Base-by-base conservation (phyloP, 1,140 invertebrate species). In the Bicyclus anynana region DNA sequence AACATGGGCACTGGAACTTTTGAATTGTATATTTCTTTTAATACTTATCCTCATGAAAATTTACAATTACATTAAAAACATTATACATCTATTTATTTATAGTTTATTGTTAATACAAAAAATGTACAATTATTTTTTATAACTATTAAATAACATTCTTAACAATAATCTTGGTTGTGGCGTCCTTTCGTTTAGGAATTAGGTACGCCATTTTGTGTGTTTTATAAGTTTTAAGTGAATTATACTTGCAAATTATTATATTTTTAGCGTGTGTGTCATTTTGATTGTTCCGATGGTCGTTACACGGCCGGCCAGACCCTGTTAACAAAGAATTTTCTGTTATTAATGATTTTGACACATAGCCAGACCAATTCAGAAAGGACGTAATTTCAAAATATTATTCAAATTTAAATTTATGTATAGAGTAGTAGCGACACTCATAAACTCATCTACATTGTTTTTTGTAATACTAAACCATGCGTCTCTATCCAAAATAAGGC, bases 251-350 rank as follows among this genome's bases (percentile, higher is more conserved):
- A 47, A 53, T 38, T 50, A 26, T 59, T 53, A 26, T 40, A 17
- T 47, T 47, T 14, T 26, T 47, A 47, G 44, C 29, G 37, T 50
- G 59, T 59, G 42, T 64, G 68, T 69, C 49, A 53, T 62, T 71
- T 56, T 61, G 53, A 70, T 74, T n/a, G 72, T 62, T 69, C 67
- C 65, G 60, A 67, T 60, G 66, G 58, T 62, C 74, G 83, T 86
- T 88, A 88, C 55, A 88, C 84, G 64, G 84, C 84, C 54, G 84
- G 84, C 84, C 84, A 86, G 67, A 88, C 84, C 79, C 84, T 88
- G 84, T 83, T 63, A 71, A 84, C 74, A 84, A 84, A 74, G 65
- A 76, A 76, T 74, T 72, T 58, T 60, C 60, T 54, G 52, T 63
- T 35, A 73, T 69, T 76, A 74, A 76, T 71, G 70, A 60, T 62